A percentile compares a stretch with the other conserved stretches of the same genome.
Conservation (phyloP, 2,113 vertebrate species). For the Noturus placidus region DNA sequence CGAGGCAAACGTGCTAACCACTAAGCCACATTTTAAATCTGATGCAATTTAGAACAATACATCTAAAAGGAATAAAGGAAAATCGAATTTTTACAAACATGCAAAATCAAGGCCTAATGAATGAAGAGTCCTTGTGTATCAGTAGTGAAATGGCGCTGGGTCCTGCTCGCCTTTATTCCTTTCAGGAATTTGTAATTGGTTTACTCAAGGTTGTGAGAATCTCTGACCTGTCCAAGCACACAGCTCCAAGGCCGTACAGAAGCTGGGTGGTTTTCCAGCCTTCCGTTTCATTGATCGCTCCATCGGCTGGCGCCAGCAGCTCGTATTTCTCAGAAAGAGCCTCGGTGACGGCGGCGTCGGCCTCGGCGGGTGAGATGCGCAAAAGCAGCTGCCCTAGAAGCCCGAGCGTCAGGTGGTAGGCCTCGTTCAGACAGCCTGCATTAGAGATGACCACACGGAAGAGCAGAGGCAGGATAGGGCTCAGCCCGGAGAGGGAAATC, state of each 20-base stretch:
- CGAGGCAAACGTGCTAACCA: no score
- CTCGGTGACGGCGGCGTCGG: constrained; percentile 83
- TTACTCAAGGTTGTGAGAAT: background rate
- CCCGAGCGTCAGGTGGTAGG: constrained; percentile 91
- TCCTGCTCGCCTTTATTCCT: background rate
- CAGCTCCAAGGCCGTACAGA: constrained; percentile 91
- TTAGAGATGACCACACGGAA: constrained; percentile 94
- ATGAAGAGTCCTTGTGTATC: background rate
- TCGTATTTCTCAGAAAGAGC: constrained; percentile 85
- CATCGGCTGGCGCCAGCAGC: constrained; percentile 77
- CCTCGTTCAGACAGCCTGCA: constrained; percentile 92
- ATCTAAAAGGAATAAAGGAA: no score
- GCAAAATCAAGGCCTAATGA: background rate
- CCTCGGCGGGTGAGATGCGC: constrained; percentile 81
- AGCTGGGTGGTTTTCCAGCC: constrained; percentile 96
- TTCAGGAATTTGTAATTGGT: no score
- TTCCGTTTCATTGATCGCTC: constrained; percentile 64
- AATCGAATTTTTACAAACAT: background rate
- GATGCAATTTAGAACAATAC: no score
- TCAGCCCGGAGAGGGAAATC: constrained; percentile 81
- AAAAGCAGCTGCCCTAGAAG: constrained; percentile 91
- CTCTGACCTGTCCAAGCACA: constrained; percentile 91
- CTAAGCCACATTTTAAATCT: no score
- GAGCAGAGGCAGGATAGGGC: constrained; percentile 88
- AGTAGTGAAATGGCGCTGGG: background rate